phyloP scores from a whole-genome alignment of 2,113 vertebrate species.

The Aramus guarauna region DNA sequence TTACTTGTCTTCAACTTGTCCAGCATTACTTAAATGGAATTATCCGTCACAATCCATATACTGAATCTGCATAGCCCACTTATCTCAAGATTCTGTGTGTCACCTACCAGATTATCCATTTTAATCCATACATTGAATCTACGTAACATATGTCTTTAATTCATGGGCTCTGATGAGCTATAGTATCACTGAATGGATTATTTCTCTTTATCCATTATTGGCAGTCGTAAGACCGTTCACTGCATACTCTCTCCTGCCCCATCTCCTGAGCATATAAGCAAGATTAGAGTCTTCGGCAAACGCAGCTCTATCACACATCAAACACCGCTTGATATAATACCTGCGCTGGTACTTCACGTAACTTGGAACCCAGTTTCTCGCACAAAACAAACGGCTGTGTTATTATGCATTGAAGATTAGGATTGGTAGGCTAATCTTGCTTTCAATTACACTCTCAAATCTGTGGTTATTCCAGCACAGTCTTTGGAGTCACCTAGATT shows the following conservation, averaged over 20 bases:
- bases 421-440: background rate
- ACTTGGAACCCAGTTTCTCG: background rate
- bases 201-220: slow-evolving; percentile 66
- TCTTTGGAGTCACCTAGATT: background rate
- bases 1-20: slow-evolving; percentile 64
- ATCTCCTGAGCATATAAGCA: background rate
- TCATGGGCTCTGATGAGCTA: slow-evolving; percentile 54
- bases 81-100: slow-evolving; percentile 69
- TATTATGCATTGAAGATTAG: background rate
- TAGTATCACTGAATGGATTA: slow-evolving; percentile 63
- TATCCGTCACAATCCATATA: slow-evolving; percentile 62
- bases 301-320: background rate
- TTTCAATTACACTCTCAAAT: background rate
- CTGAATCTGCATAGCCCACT: slow-evolving; percentile 53
- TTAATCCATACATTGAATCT: slow-evolving; percentile 71
- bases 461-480: background rate
- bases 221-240: slow-evolving; percentile 27
- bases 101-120: slow-evolving; percentile 68
- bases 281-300: background rate
- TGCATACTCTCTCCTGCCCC: background rate
- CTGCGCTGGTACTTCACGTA: background rate
- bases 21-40: slow-evolving; percentile 68
- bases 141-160: slow-evolving; percentile 67
- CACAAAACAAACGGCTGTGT: background rate
- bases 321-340: background rate